Percentiles rank a stretch among this genome's conserved stretches.
Evolutionary conservation across 2,797 vertebrate genomes (phyloP).

Genomic region (Trachops cirrhosus): DNA sequence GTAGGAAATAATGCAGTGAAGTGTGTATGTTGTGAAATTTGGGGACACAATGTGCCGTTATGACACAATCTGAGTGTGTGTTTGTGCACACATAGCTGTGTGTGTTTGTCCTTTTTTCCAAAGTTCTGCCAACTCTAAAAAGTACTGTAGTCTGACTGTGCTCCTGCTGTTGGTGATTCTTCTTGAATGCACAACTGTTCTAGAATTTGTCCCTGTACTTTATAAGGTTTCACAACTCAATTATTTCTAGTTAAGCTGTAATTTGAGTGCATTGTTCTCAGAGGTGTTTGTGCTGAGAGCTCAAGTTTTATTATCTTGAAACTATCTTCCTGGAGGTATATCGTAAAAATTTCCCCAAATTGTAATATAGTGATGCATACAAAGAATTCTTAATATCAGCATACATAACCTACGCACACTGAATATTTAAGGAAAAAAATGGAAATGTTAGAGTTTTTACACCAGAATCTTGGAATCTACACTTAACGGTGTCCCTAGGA

Average conservation of each 20-base stretch:
- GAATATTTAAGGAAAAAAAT: slow-evolving; percentile 26
- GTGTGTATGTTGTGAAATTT: slow-evolving; percentile 65
- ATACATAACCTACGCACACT: slow-evolving; percentile 57
- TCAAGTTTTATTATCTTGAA: slow-evolving; percentile 76
- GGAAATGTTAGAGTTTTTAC: background rate
- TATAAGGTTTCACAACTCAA: slow-evolving; percentile 73
- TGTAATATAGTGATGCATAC: slow-evolving; percentile 26
- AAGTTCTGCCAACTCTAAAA: slow-evolving; percentile 51
- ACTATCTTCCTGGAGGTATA: slow-evolving; percentile 70
- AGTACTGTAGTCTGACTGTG: slow-evolving; percentile 60
- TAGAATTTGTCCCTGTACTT: slow-evolving; percentile 72
- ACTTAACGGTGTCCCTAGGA: background rate
- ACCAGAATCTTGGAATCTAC: background rate
- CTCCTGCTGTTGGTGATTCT: slow-evolving; percentile 63
- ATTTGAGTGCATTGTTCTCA: slow-evolving; percentile 71
- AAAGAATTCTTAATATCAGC: slow-evolving; percentile 49
- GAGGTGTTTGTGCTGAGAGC: slow-evolving; percentile 71
- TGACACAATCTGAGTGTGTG: background rate
- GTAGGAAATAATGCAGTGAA: slow-evolving; percentile 32
- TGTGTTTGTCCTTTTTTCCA: slow-evolving; percentile 44
- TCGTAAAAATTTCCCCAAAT: slow-evolving; percentile 74
- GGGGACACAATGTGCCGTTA: slow-evolving; percentile 3
- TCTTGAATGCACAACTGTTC: slow-evolving; percentile 61
- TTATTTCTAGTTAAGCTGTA: slow-evolving; percentile 76
- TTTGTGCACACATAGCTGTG: background rate